Evolutionary conservation across 2,113 vertebrate species (phyloP).

Genomic region (Merops nubicus): DNA sequence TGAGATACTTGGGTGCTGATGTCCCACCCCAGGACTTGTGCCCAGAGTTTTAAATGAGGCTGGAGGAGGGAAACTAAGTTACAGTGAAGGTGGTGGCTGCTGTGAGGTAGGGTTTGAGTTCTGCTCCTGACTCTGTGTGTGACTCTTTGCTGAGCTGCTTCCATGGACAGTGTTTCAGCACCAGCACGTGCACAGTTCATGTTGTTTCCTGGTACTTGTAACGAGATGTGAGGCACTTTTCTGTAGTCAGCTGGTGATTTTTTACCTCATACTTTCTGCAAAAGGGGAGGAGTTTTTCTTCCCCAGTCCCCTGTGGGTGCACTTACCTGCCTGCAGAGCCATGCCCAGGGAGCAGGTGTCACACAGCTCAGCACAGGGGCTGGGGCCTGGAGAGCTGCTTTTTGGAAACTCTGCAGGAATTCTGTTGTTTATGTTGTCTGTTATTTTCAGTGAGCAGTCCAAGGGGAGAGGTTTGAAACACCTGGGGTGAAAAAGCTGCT

Average conservation of each 20-base stretch:
- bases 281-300: neutral
- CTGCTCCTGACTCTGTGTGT: neutral
- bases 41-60: neutral
- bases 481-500: neutral
- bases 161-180: too few relatives aligned
- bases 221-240: neutral
- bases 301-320: neutral
- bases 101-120: neutral
- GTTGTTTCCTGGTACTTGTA: neutral
- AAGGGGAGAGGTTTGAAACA: neutral
- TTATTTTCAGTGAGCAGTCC: neutral
- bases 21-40: neutral
- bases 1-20: neutral
- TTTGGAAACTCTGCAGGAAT: neutral
- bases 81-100: neutral
- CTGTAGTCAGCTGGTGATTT: too few relatives aligned
- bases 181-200: neutral
- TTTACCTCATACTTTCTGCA: neutral
- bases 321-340: neutral
- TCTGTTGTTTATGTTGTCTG: neutral
- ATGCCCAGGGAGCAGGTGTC: accelerated
- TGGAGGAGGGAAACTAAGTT: neutral
- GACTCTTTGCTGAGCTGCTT: neutral
- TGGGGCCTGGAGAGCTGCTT: neutral
- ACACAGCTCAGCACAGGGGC: neutral